phyloP scores from a whole-genome alignment of 2,888 invertebrate species.

The Meganola albula region DNA sequence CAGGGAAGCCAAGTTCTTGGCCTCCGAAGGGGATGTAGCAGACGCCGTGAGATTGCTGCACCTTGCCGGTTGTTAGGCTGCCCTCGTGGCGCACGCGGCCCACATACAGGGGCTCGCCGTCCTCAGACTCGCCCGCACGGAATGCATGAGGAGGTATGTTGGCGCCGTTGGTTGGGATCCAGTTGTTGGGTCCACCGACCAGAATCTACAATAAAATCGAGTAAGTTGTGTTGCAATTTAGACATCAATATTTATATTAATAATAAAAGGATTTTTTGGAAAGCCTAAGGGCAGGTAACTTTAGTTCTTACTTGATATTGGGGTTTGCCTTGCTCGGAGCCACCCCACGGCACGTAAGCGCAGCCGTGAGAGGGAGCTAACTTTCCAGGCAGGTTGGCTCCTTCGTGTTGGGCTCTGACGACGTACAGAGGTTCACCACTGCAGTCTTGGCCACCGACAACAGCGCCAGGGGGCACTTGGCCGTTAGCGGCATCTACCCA shows the following conservation, averaged over 20 bases:
- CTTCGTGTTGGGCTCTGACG: conserved; percentile 86
- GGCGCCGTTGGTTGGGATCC: conserved; percentile 83
- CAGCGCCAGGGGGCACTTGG: conserved; percentile 83
- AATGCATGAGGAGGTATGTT: conserved; percentile 86
- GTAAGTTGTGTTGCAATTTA: too few relatives aligned
- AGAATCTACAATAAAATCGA: conserved; percentile 63
- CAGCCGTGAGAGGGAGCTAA: conserved; percentile 86
- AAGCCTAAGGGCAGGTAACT: too few relatives aligned
- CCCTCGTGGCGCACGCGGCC: conserved; percentile 88
- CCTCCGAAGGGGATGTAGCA: conserved; percentile 91
- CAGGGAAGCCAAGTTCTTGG: conserved; percentile 86
- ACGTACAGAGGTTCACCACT: conserved; percentile 81
- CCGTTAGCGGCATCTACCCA: conserved; percentile 81
- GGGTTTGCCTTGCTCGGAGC: conserved; percentile 84
- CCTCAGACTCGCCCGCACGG: conserved; percentile 84
- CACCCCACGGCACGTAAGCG: conserved; percentile 90
- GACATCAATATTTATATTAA: too few relatives aligned
- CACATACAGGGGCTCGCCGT: conserved; percentile 87
- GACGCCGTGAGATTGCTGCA: conserved; percentile 88
- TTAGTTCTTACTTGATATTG: conserved; percentile 91
- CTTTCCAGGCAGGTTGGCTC: conserved; percentile 89
- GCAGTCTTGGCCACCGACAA: conserved; percentile 80
- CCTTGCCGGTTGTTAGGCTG: conserved; percentile 87
- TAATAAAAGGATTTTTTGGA: too few relatives aligned
- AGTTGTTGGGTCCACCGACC: conserved; percentile 79